Percentiles rank a stretch among this genome's conserved stretches.
Evolutionary conservation across 2,113 vertebrate species (phyloP).

Genomic region (Hyperopisus bebe): DNA sequence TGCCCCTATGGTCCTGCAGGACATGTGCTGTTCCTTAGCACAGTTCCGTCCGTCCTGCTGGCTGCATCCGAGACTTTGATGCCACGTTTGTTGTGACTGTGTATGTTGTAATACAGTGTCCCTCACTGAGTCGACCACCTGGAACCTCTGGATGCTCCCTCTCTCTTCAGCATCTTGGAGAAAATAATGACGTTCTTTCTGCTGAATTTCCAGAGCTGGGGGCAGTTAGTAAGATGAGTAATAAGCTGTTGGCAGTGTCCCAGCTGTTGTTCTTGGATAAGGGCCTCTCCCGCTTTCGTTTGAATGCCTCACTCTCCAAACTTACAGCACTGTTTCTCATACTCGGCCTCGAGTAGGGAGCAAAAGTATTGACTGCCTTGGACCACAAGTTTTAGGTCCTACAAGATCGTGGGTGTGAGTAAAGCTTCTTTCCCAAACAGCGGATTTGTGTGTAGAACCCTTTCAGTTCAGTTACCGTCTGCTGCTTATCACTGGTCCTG

Average conservation of each 20-base stretch:
- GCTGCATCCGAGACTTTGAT: neutral
- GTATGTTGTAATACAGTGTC: conserved; percentile 40
- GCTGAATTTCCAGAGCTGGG: neutral
- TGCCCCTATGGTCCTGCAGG: neutral
- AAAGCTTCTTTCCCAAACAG: neutral
- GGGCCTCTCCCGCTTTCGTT: neutral
- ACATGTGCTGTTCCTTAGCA: neutral
- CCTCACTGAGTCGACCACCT: neutral
- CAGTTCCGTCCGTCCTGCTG: neutral
- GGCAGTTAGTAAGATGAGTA: conserved; percentile 23
- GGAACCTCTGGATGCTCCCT: neutral
- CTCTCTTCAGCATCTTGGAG: neutral
- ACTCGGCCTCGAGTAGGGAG: neutral
- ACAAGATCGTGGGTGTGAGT: neutral
- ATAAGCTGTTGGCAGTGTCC: neutral
- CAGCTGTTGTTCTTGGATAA: neutral
- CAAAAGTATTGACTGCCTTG: neutral
- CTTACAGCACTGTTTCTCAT: neutral
- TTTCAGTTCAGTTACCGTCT: neutral
- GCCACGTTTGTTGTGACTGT: neutral
- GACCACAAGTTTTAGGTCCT: neutral
- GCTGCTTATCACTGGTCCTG: neutral
- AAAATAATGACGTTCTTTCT: neutral
- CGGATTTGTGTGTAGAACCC: no score
- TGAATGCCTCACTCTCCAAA: neutral